These are phyloP conservation scores for Cervus canadensis DNA, from an alignment of 2,113 vertebrate genomes.

Conservation along the genomic window DNA sequence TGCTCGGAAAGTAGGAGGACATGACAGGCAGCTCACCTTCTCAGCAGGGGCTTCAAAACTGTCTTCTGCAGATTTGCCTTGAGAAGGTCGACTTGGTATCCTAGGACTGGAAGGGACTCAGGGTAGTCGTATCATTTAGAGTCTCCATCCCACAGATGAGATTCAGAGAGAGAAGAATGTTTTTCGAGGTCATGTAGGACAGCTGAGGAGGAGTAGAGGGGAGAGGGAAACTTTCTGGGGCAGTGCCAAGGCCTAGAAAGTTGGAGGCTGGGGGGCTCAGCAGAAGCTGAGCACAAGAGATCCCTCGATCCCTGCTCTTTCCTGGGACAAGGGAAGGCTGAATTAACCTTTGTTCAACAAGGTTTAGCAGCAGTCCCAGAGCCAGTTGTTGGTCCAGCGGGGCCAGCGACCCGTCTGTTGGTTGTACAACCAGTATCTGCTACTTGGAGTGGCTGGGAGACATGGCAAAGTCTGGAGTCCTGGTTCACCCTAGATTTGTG, in stretches of 20 bases:
- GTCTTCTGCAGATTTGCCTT: background rate
- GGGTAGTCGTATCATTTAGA: background rate
- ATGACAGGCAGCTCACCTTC: background rate
- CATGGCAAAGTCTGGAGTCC: background rate
- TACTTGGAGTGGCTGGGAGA: background rate
- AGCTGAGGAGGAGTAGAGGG: background rate
- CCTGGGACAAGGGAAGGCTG: background rate
- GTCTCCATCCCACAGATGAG: background rate
- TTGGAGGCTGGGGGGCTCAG: background rate
- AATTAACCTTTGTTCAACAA: background rate
- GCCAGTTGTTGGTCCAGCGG: background rate
- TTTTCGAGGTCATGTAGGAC: background rate
- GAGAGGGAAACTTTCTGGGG: background rate
- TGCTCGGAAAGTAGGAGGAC: background rate
- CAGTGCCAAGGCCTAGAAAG: background rate
- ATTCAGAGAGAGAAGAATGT: background rate
- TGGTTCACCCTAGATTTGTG: background rate
- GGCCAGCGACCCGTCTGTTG: accelerated
- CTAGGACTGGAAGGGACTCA: background rate
- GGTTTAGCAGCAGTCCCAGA: background rate
- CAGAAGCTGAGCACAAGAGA: background rate
- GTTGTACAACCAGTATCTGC: background rate
- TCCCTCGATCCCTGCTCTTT: background rate
- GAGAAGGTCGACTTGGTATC: background rate
- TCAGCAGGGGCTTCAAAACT: background rate